Base-by-base conservation (phyloP, 2,888 invertebrate species). In the Itoplectis maculator region DNA sequence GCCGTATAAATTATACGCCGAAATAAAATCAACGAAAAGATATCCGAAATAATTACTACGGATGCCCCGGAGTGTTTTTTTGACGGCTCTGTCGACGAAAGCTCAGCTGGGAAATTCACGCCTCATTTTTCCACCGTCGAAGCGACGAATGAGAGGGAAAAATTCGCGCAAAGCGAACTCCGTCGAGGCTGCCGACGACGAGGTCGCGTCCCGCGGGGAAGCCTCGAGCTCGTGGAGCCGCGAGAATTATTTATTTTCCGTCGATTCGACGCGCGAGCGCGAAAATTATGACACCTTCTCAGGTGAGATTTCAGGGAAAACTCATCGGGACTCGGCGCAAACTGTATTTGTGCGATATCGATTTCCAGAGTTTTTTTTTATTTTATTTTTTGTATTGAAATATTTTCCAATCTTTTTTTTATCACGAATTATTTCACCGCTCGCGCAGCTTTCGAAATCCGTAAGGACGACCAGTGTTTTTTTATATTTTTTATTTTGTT, bases 201-300 rank as follows among this genome's bases (percentile, higher is more conserved):
- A 78, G 78, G 65, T 68, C 66, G 68, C 56, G 35, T 81, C 81
- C 63, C 78, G 23, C 37, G 74, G 63, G 78, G 29, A 29, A 78
- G 11, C 13, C 20, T 40, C 20, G 23, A 49, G 65, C 74, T 78
- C 9, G 45, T 72, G 29, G 72, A 81, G 70, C 75, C 75, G 66
- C 74, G 15, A 66, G 75, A 82, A 82, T 82, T 75, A 82, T 82
- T 72, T 79, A 70, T 75, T 82, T 79, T 79, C 59, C 35, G 56
- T 75, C 59, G 65, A n/a, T 75, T 75, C 78, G 51, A 51, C 49
- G 45, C 65, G n/a, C 20, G 3, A 20, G 11, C 68, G 42, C 0
- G 29, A 23, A 2, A 45, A 45, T 74, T 68, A 51, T 45, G 15
- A 15, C 59, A 11, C 29, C 49, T 42, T 73, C 54, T 42, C 70